These are phyloP conservation scores for Vireo griseus DNA, from an alignment of 2,797 vertebrate genomes.

Conservation along the genomic window DNA sequence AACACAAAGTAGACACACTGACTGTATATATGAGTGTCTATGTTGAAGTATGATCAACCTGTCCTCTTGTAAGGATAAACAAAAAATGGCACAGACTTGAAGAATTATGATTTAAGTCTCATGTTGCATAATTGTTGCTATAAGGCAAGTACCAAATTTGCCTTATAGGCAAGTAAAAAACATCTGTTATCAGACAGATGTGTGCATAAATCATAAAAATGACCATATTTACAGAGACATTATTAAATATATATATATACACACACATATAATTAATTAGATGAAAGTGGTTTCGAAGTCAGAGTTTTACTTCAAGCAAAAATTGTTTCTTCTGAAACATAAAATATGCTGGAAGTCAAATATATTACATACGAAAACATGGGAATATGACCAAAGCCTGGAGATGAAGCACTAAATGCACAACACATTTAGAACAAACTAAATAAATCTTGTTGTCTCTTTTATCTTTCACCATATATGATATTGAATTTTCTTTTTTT, in stretches of 20 bases:
- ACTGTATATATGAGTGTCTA: not conserved
- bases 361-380: not conserved
- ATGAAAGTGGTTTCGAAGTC: not conserved
- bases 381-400: not conserved
- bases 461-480: not conserved
- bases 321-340: not conserved
- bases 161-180: no score
- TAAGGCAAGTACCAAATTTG: not conserved
- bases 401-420: not conserved
- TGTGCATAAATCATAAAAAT: constrained; percentile 30
- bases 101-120: constrained; percentile 11
- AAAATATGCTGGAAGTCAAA: not conserved
- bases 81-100: not conserved
- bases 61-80: not conserved
- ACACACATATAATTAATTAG: not conserved
- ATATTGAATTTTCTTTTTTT: not conserved
- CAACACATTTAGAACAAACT: not conserved
- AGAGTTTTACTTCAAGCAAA: not conserved
- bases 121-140: not conserved
- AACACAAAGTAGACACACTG: not conserved
- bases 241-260: not conserved
- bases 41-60: not conserved
- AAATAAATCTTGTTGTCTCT: not conserved
- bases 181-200: not conserved
- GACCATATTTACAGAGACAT: not conserved